phyloP scores from a whole-genome alignment of 2,797 vertebrate genomes.

The Margarornis squamiger region DNA sequence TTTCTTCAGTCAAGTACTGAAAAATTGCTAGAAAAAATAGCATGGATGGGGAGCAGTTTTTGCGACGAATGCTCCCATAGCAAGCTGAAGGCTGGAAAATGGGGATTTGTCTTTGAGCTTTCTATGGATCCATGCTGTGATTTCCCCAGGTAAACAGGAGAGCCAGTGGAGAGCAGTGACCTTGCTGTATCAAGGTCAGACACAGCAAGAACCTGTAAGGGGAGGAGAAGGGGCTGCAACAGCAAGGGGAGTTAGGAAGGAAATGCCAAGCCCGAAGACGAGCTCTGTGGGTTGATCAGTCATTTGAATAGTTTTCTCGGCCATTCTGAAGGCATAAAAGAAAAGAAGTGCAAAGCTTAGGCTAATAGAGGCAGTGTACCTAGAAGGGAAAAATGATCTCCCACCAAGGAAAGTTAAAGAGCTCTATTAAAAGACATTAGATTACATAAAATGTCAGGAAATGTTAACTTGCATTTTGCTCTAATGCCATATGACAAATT shows the following conservation, averaged over 20 bases:
- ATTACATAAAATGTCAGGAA: background rate
- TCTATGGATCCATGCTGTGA: background rate
- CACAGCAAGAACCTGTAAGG: too few species aligned
- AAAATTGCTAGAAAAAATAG: background rate
- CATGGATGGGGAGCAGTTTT: background rate
- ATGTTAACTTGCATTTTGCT: background rate
- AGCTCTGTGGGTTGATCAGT: background rate
- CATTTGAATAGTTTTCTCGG: background rate
- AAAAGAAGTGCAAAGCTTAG: background rate
- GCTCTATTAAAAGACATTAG: background rate
- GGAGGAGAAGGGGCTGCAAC: background rate
- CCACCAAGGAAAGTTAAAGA: background rate
- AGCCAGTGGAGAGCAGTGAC: background rate
- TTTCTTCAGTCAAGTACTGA: background rate
- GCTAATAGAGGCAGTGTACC: background rate
- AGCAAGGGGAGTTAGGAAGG: background rate
- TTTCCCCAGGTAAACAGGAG: background rate
- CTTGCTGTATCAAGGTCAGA: background rate
- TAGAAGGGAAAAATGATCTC: background rate
- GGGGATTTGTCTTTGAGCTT: background rate
- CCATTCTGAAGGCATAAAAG: background rate
- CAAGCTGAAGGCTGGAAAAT: background rate
- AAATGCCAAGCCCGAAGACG: background rate
- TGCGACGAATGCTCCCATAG: background rate
- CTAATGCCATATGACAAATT: background rate